These are phyloP conservation scores for Cephalotes varians DNA, from an alignment of 2,888 invertebrate genomes.

Conservation along the genomic window DNA sequence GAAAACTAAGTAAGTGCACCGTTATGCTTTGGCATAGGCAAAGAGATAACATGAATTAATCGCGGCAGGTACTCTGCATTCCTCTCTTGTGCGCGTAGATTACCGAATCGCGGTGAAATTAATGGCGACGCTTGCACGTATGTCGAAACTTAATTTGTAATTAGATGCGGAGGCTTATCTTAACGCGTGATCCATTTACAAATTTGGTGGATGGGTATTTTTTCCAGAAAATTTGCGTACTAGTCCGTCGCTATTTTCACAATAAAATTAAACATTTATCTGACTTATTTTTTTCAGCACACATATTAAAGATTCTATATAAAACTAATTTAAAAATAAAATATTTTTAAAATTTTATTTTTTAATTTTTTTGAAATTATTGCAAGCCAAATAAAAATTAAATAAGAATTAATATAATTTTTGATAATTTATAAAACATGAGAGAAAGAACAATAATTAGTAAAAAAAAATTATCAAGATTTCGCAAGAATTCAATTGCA, in stretches of 20 bases:
- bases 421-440: background rate
- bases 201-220: conserved; percentile 17
- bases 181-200: conserved; percentile 45
- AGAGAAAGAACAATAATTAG: background rate
- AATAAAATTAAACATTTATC: background rate
- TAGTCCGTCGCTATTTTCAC: background rate
- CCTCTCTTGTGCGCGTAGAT: conserved; percentile 47
- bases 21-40: conserved; percentile 56
- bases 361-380: background rate
- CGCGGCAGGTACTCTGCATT: conserved; percentile 56
- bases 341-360: background rate
- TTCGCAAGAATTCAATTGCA: background rate
- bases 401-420: background rate
- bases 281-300: background rate
- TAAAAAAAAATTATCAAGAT: background rate
- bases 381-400: background rate
- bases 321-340: background rate
- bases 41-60: conserved; percentile 69
- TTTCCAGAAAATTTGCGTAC: background rate
- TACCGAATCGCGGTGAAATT: conserved; percentile 53
- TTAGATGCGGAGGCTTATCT: conserved; percentile 30
- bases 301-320: background rate
- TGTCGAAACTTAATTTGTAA: conserved; percentile 56
- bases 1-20: conserved; percentile 39
- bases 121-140: conserved; percentile 44